Evolutionary conservation across 2,797 vertebrate genomes (phyloP).

Genomic region (Diplodus puntazzo): DNA sequence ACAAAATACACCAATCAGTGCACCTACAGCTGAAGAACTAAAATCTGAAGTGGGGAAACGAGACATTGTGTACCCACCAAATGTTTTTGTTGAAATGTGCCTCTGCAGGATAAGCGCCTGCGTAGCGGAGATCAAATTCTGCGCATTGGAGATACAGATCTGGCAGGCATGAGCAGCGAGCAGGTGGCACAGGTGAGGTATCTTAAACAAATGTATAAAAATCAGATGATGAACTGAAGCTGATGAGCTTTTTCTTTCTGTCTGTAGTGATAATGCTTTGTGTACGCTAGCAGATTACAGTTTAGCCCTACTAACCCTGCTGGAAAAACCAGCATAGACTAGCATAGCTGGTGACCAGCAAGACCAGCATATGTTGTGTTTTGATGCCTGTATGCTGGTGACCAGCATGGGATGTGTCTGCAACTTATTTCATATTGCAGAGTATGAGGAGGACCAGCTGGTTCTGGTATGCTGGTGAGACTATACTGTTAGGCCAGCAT

Average conservation of each 20-base stretch:
- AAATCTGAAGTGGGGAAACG: not conserved
- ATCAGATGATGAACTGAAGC: not conserved
- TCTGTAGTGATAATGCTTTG: not conserved
- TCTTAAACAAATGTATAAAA: constrained; percentile 3
- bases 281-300: not conserved
- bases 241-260: not conserved
- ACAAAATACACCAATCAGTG: not conserved
- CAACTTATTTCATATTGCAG: too few relatives aligned
- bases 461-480: too few relatives aligned
- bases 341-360: too few relatives aligned
- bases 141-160: constrained; percentile 92
- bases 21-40: not conserved
- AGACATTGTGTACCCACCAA: not conserved
- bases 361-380: too few relatives aligned
- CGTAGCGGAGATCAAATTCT: constrained; percentile 93
- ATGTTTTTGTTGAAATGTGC: constrained; percentile 2
- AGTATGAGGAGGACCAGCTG: too few relatives aligned
- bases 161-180: constrained; percentile 93
- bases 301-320: not conserved
- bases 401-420: too few relatives aligned
- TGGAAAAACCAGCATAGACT: too few relatives aligned
- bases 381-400: too few relatives aligned
- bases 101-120: constrained; percentile 89
- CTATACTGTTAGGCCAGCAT: too few relatives aligned
- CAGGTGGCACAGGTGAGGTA: constrained; percentile 90